Evolutionary conservation across 2,113 vertebrate species (phyloP), one percentile per base, ranked within the genome.

Genomic region (Halichoerus grypus): DNA sequence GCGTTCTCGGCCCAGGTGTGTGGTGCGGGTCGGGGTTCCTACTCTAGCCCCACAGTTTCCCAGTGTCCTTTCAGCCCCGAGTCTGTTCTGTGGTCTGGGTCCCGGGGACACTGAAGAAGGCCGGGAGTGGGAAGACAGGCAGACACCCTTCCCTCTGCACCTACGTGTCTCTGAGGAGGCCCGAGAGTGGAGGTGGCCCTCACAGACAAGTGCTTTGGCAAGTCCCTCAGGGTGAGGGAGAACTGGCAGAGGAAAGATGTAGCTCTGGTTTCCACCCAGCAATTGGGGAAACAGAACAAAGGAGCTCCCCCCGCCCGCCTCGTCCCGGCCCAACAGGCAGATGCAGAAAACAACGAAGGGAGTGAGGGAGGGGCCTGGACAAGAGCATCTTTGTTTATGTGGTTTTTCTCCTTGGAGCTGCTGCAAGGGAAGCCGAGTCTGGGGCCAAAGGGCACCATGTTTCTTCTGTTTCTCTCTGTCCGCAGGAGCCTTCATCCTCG

Each of bases 381-480:
- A 83, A 89, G 39, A 39, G 72, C 72, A 63, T 93, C 91, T 92
- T 87, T 97, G 92, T 97, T 92, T 79, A 33, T 0, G 2, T 10
- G 16, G 4, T 1, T 63, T 63, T 85, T 39, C 14, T 76, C 79
- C 71, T 31, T 51, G 21, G 42, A 55, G 93, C 61, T 36, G 89
- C 55, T 8, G 53, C 36, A 28, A 81, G 31, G 53, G 46, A 71
- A 79, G 82, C 39, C 65, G 46, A 39, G 28, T 83, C 88, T 53
- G 71, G 49, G 57, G 74, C 63, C 93, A 57, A 28, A 57, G 49
- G 72, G 9, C 4, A 21, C 18, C 26, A 5, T 8, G 11, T 79
- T 76, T 79, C 72, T 71, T 86, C 63, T 82, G 39, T n/a, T 77
- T 91, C 67, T 33, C 46, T 51, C 33, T 67, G 42, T 28, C 42